These are phyloP conservation scores for Perccottus glenii DNA, from an alignment of 2,113 vertebrate genomes.

Conservation along the genomic window DNA sequence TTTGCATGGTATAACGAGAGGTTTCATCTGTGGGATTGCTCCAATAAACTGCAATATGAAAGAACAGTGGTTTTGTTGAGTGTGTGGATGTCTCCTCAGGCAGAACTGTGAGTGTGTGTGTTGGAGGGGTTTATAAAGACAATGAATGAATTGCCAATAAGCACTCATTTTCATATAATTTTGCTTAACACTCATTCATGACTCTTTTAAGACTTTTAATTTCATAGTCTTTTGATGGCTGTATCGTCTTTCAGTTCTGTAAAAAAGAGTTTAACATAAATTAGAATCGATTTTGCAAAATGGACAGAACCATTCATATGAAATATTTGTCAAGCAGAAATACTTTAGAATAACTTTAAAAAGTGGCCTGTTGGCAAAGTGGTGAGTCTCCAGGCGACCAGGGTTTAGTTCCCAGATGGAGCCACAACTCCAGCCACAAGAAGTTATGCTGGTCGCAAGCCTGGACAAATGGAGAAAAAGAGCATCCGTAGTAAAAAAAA, in stretches of 20 bases:
- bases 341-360: too few species aligned
- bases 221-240: neutral
- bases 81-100: conserved; percentile 23
- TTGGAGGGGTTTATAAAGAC: conserved; percentile 3
- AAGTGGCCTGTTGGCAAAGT: too few species aligned
- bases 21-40: conserved; percentile 50
- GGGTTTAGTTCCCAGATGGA: too few species aligned
- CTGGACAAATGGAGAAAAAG: too few species aligned
- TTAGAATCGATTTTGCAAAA: neutral
- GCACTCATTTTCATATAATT: conserved; percentile 10
- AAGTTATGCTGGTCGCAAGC: too few species aligned
- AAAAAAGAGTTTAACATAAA: neutral
- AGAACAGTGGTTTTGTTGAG: conserved; percentile 40
- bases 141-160: conserved; percentile 23
- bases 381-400: too few species aligned
- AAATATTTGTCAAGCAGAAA: too few species aligned
- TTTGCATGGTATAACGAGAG: conserved; percentile 54
- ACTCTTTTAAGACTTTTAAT: neutral
- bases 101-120: neutral
- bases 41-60: conserved; percentile 44
- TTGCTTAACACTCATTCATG: conserved; percentile 7
- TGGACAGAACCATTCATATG: neutral
- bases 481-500: too few species aligned
- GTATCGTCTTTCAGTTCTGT: neutral
- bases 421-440: too few species aligned